Base-by-base conservation (phyloP, 2,888 invertebrate genomes). In the Xanthorhoe spadicearia region DNA sequence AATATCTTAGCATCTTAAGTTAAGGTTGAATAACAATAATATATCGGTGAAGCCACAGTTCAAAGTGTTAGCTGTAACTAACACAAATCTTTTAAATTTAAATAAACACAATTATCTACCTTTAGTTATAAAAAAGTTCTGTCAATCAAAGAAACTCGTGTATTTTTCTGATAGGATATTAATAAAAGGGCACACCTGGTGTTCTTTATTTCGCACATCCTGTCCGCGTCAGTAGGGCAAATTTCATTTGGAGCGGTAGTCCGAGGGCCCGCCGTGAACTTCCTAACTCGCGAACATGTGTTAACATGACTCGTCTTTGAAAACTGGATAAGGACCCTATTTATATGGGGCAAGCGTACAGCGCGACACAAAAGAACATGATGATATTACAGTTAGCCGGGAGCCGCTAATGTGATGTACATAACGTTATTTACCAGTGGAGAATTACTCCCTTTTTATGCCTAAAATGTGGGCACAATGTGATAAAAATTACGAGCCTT, bases 311-410 rank as follows among this genome's bases (percentile, higher is more conserved):
- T 87, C 87, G 81, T 88, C 90, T 92, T 90, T 88, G 89, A 91
- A 92, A 91, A 92, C 85, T 89, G 87, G 85, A 87, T 90, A 90
- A 89, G 83, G 80, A 84, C 86, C 92, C 90, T 91, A 91, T 92
- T 92, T 92, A 88, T 92, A 91, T 92, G 91, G 88, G 88, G 83
- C 88, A 80, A 87, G 87, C 92, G 92, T 92, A 83, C 86, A 83
- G 76, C 76, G 84, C 86, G 86, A 89, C 90, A 89, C 84, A 87
- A 88, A 87, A 85, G 87, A 87, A 86, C 88, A 88, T 89, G 88
- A 90, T 90, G 83, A 85, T 88, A 89, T 91, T 91, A 92, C 89
- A 81, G 87, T 82, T 84, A 79, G 82, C 77, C 71, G 80, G 77
- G 84, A 81, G 82, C 76, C 84, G 83, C 84, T 90, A 89, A 90